These are phyloP conservation scores for Pseudonaja textilis DNA, from an alignment of 2,113 vertebrate genomes.

Conservation along the genomic window DNA sequence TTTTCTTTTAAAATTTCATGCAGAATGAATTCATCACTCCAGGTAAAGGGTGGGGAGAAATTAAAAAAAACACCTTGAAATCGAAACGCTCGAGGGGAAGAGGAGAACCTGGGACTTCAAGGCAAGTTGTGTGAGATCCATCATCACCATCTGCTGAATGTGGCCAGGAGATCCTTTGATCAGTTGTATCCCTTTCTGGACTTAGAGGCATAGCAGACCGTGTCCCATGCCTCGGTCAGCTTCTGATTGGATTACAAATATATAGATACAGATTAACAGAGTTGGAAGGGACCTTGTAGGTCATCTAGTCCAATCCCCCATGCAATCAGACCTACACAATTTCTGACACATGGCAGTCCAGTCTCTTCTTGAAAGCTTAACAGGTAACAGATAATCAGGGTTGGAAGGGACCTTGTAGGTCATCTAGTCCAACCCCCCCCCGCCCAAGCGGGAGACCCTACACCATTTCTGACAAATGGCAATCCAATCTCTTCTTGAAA, in stretches of 20 bases:
- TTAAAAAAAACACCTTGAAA: background rate
- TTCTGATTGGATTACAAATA: background rate
- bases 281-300: too few relatives aligned
- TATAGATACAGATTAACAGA: too few relatives aligned
- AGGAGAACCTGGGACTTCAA: background rate
- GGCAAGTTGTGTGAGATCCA: background rate
- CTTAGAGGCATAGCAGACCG: background rate
- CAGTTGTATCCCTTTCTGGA: background rate
- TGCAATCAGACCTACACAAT: too few relatives aligned
- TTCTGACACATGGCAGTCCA: too few relatives aligned
- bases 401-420: too few relatives aligned
- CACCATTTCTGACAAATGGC: too few relatives aligned
- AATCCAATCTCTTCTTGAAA: too few relatives aligned
- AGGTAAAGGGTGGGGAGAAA: background rate
- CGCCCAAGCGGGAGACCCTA: too few relatives aligned
- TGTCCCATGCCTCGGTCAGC: background rate
- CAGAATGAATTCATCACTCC: background rate
- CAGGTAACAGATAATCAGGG: too few relatives aligned
- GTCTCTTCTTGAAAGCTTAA: too few relatives aligned
- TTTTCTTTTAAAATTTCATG: background rate
- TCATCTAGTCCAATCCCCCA: too few relatives aligned
- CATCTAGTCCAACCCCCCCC: too few relatives aligned
- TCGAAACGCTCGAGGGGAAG: background rate
- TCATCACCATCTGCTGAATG: background rate
- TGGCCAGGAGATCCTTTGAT: background rate